Base-by-base conservation (phyloP, 2,888 invertebrate species). In the Eurytoma adleriae region DNA sequence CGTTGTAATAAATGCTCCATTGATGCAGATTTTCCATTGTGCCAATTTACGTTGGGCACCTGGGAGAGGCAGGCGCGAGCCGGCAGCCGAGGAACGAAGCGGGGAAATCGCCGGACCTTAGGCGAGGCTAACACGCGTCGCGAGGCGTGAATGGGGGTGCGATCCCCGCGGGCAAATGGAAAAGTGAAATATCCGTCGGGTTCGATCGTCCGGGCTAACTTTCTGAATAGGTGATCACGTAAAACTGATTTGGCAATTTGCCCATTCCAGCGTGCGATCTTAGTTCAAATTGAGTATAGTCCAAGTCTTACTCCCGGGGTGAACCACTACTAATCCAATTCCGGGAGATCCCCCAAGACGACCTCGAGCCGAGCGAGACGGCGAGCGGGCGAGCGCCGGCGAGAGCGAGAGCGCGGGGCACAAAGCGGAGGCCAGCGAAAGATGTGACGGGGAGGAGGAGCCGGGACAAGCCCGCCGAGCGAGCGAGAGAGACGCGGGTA, bases 291-390 rank as follows among this genome's bases (percentile, higher is more conserved):
- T 89, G 89, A 90, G 89, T 90, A 89, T 89, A 89, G 90, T 90
- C 88, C 89, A 89, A 88, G 90, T 89, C 90, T 88, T 87, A 86
- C 87, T 85, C 84, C 57, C 68, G 40, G 87, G 89, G 89, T 88
- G 88, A 90, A 89, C 90, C 90, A 90, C 90, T 89, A 89, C 90
- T 90, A 90, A 90, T 90, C 90, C 89, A 90, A 90, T 91, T 89
- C 88, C 87, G 85, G 40, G 86, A 86, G 90, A 89, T 90, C 89
- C 87, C 88, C 87, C 88, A 86, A 88, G 89, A 89, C 87, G 89
- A 87, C 84, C 85, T 84, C 66, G 59, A 68, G 76, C 66, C 66
- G 70, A 71, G 54, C 27, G 50, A 71, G 83, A 72, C 64, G 30
- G 57, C 30, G 82, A 67, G 69, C 40, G 10, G 75, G 52, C 27